phyloP scores from a whole-genome alignment of 2,797 vertebrate species.

The Lepilemur ruficaudatus region DNA sequence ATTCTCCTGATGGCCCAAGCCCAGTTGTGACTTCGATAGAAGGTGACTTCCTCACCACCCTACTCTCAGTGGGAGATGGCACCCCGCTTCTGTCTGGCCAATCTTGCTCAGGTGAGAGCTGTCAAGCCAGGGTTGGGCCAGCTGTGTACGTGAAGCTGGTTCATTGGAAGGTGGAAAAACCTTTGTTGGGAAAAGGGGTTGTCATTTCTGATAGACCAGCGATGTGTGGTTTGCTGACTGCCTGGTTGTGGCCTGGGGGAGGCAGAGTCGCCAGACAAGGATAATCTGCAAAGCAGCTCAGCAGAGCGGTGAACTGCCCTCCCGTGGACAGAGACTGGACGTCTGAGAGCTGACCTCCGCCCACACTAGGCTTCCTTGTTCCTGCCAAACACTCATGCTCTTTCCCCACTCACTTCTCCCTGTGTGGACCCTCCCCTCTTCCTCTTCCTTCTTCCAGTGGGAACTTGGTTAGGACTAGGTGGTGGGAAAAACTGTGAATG shows the following conservation, averaged over 20 bases:
- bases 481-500: not conserved
- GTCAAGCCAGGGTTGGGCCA: not conserved
- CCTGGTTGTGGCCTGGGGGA: not conserved
- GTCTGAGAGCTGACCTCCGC: not conserved
- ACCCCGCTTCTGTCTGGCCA: no score
- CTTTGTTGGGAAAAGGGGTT: not conserved
- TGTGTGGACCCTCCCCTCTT: not conserved
- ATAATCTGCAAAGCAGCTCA: not conserved
- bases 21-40: not conserved
- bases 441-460: not conserved
- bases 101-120: not conserved
- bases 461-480: not conserved
- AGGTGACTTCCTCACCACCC: not conserved
- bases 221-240: not conserved
- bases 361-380: not conserved
- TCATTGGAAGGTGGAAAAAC: not conserved
- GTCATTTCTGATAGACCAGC: not conserved
- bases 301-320: not conserved
- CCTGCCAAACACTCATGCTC: not conserved
- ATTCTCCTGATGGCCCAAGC: not conserved
- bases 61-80: not conserved
- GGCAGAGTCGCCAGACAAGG: not conserved
- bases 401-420: not conserved
- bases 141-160: accelerated
- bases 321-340: not conserved